phyloP scores from a whole-genome alignment of 1,140 invertebrate species.

The Cotesia typhae region DNA sequence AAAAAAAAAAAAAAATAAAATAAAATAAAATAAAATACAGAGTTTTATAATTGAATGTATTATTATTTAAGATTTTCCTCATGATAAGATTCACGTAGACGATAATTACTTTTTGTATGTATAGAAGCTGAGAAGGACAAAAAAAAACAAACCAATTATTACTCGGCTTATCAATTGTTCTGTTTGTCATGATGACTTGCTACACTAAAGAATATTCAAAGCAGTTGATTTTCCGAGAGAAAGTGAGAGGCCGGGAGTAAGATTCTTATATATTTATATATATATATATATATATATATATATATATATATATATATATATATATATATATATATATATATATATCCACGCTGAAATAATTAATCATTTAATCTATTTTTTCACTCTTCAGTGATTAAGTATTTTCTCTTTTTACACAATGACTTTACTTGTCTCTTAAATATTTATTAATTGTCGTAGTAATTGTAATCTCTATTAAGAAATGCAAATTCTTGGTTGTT shows the following conservation, averaged over 20 bases:
- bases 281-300: too few relatives aligned
- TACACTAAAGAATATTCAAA: background rate
- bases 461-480: constrained; percentile 2
- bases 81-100: too few relatives aligned
- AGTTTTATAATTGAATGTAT: background rate
- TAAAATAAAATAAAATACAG: background rate
- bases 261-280: background rate
- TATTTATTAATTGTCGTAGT: background rate
- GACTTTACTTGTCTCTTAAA: background rate
- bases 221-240: background rate
- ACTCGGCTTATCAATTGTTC: background rate
- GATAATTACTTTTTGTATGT: too few relatives aligned
- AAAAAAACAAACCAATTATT: constrained; percentile 5
- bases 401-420: too few relatives aligned
- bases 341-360: background rate
- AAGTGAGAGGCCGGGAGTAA: constrained; percentile 16
- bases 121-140: background rate
- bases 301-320: too few relatives aligned
- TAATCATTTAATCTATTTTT: background rate
- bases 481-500: too few relatives aligned
- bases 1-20: background rate
- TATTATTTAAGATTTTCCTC: too few relatives aligned
- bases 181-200: background rate
- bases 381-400: background rate
- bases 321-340: background rate